Conservation (phyloP, 2,888 invertebrate species). For the Drosophila antonietae region DNA sequence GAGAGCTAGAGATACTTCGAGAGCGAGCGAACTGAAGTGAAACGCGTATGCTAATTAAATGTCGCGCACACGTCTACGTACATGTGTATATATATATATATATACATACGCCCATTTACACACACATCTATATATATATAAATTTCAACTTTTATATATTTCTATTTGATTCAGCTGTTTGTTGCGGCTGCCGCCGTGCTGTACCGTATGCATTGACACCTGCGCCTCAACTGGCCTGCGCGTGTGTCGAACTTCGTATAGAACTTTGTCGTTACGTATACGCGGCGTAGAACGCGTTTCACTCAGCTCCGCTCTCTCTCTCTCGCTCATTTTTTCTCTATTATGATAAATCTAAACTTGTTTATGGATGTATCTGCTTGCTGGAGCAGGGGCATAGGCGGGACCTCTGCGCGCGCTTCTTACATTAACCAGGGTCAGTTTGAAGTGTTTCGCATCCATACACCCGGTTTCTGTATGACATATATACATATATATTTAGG, state of each 20-base stretch:
- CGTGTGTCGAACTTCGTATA: constrained; percentile 29
- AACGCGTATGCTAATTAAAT: constrained; percentile 69
- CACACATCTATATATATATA: neutral
- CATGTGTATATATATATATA: constrained; percentile 20
- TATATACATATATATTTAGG: neutral
- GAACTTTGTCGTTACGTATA: constrained; percentile 51
- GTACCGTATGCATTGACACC: constrained; percentile 71
- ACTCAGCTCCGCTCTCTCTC: neutral
- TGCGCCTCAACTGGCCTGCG: constrained; percentile 54
- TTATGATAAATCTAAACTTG: constrained; percentile 39
- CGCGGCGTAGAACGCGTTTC: constrained; percentile 22
- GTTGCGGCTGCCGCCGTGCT: constrained; percentile 13
- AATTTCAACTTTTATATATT: constrained; percentile 1
- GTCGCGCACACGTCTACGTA: constrained; percentile 25
- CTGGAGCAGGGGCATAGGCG: neutral
- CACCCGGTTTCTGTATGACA: neutral
- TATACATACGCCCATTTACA: constrained; percentile 6
- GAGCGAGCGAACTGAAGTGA: constrained; percentile 22
- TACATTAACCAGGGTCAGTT: constrained; percentile 31
- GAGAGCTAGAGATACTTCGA: neutral
- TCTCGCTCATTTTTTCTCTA: neutral
- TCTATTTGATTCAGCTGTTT: constrained; percentile 2
- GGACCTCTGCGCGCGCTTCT: neutral
- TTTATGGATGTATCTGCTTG: constrained; percentile 2
- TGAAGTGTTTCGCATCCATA: constrained; percentile 13